Evolutionary conservation across 2,888 invertebrate species (phyloP).

Genomic region (Drosophila robusta): DNA sequence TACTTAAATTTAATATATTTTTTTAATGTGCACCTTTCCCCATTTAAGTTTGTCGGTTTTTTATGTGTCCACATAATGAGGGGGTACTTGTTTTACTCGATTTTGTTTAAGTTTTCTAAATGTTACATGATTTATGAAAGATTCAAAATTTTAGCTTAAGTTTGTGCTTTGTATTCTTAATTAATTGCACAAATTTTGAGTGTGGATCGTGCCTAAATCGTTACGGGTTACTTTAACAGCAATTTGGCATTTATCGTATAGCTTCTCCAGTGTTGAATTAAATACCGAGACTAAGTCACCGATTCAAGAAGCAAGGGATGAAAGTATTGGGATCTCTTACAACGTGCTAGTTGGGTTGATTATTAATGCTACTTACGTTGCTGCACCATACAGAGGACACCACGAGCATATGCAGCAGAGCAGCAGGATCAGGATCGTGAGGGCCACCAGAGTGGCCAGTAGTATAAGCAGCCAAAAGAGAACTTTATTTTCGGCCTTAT

Average conservation of each 20-base stretch:
- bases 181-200: neutral
- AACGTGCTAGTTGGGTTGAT: neutral
- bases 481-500: conserved; percentile 90
- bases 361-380: conserved; percentile 86
- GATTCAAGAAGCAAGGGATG: conserved; percentile 48
- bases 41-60: too few relatives aligned
- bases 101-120: too few relatives aligned
- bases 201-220: conserved; percentile 1
- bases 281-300: conserved; percentile 53
- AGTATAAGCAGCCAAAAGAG: conserved; percentile 92
- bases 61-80: too few relatives aligned
- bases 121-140: too few relatives aligned
- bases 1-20: too few relatives aligned
- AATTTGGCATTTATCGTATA: conserved; percentile 38
- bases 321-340: conserved; percentile 5
- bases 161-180: neutral
- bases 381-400: conserved; percentile 92
- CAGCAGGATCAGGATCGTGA: conserved; percentile 90
- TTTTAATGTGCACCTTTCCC: too few relatives aligned
- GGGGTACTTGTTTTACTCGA: too few relatives aligned
- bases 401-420: conserved; percentile 94
- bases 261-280: conserved; percentile 20
- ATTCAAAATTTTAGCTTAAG: neutral
- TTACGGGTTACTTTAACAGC: conserved; percentile 1
- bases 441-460: conserved; percentile 90